Conservation (phyloP, 2,888 invertebrate genomes). For the Pyralis farinalis region DNA sequence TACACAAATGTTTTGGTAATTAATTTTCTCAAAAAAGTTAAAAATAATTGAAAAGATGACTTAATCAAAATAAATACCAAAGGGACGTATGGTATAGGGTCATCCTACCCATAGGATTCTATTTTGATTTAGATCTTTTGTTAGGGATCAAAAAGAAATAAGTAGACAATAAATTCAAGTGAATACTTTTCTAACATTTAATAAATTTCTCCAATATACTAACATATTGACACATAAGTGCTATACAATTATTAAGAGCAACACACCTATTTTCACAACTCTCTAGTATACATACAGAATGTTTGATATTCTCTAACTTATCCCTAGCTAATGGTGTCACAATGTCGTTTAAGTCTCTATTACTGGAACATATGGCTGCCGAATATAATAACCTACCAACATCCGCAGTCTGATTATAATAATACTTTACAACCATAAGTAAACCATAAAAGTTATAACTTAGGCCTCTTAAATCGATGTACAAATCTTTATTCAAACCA, state of each 20-base stretch:
- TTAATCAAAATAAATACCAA: too few relatives aligned
- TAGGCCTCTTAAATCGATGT: slow-evolving; percentile 81
- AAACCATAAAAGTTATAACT: slow-evolving; percentile 84
- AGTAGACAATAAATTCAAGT: neutral
- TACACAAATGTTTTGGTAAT: too few relatives aligned
- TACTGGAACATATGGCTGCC: slow-evolving; percentile 61
- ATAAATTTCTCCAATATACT: slow-evolving; percentile 72
- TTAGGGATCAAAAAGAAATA: too few relatives aligned
- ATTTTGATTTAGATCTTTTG: too few relatives aligned
- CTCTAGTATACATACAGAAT: slow-evolving; percentile 47
- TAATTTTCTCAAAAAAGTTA: too few relatives aligned
- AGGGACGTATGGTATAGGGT: too few relatives aligned
- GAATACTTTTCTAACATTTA: slow-evolving; percentile 60
- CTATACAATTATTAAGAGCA: slow-evolving; percentile 65
- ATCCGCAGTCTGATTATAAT: slow-evolving; percentile 56
- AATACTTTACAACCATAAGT: slow-evolving; percentile 69
- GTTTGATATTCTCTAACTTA: slow-evolving; percentile 46
- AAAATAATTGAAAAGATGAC: too few relatives aligned
- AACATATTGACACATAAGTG: slow-evolving; percentile 70
- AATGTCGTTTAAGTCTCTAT: slow-evolving; percentile 56
- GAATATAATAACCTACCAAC: slow-evolving; percentile 67
- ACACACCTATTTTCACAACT: slow-evolving; percentile 41
- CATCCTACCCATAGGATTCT: too few relatives aligned
- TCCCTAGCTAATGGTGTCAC: slow-evolving; percentile 56
- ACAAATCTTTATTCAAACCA: slow-evolving; percentile 82